Evolutionary conservation across 2,888 invertebrate species (phyloP), one percentile per base, ranked within the genome.

Genomic region (Zhuqinia jingwanae): DNA sequence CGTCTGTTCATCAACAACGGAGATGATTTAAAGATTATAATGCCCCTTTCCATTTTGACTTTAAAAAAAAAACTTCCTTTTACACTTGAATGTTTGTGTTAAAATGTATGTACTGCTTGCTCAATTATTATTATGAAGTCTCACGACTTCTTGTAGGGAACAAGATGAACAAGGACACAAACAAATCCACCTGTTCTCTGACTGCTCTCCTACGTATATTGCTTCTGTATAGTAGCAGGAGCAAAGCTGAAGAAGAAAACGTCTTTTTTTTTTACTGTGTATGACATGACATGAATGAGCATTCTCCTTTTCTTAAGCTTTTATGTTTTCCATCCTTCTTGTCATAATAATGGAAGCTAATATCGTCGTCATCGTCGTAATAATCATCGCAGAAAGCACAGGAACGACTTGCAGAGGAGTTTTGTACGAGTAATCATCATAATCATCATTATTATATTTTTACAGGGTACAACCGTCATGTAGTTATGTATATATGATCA

Each of bases 321-420:
- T 79, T 79, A 63, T 50, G 47, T 47, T 79, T 70, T n/a, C n/a
- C 45, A 70, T 47, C 42, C 65, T 65, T 56, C 27, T 81, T 81
- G 81, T 70, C 81, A 81, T 70, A 70, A 60, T 73, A 73, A 22
- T 30, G 68, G 47, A 42, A 20, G 68, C 68, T 70, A 70, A 70
- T 70, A 70, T 70, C 68, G 45, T 45, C 68, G 17, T 70, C 68
- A 70, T 70, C 8, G 3, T 60, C 15, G 13, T 63, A n/a, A 63
- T 30, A 27, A 27, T 63, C 63, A 13, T 58, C n/a, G 5, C 30
- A 63, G 63, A 63, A 30, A 63, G 63, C 30, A n/a, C n/a, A n/a
- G n/a, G 30, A 30, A 30, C 30, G 63, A 17, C 63, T 30, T 22
- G 27, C n/a, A 3, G 30, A 2, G 3, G n/a, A 63, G 63, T 63